A percentile compares a stretch with the other conserved stretches of the same genome.
phyloP scores from a whole-genome alignment of 2,797 vertebrate genomes.

The Acrocephalus scirpaceus region DNA sequence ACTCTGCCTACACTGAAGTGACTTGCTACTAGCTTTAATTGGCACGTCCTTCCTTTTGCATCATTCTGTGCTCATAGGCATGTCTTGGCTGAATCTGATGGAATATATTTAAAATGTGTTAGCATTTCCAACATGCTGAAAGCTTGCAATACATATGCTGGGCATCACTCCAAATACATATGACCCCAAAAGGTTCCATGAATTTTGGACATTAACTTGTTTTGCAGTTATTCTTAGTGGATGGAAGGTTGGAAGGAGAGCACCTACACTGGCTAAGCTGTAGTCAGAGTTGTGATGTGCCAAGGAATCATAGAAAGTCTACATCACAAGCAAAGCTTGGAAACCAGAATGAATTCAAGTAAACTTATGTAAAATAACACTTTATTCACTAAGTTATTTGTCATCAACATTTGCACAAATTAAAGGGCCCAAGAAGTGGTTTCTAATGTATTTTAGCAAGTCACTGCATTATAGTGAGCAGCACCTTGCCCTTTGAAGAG shows the following conservation, averaged over 20 bases:
- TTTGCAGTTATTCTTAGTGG: conserved; percentile 11
- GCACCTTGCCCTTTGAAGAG: conserved; percentile 28
- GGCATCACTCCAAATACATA: not conserved
- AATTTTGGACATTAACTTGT: conserved; percentile 8
- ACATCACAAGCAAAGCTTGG: not conserved
- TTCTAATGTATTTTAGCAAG: conserved; percentile 31
- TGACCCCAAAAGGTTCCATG: not conserved
- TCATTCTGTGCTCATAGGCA: conserved; percentile 31
- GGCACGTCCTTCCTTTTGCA: conserved; percentile 16
- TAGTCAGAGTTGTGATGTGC: not conserved
- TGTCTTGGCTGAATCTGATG: conserved; percentile 34
- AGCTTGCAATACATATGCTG: not conserved
- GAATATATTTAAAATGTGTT: conserved; percentile 56
- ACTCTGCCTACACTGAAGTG: conserved; percentile 8
- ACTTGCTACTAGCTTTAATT: conserved; percentile 58
- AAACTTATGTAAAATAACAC: not conserved
- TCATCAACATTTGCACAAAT: not conserved
- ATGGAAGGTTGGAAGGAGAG: not conserved
- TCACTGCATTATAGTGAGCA: conserved; percentile 17
- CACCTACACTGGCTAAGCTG: not conserved
- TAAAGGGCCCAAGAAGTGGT: not conserved
- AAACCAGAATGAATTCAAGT: not conserved
- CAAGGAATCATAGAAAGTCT: not conserved
- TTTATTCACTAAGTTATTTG: not conserved
- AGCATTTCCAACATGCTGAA: conserved; percentile 18